Conservation (phyloP, 2,797 vertebrate species). For the Anabacerthia variegaticeps region DNA sequence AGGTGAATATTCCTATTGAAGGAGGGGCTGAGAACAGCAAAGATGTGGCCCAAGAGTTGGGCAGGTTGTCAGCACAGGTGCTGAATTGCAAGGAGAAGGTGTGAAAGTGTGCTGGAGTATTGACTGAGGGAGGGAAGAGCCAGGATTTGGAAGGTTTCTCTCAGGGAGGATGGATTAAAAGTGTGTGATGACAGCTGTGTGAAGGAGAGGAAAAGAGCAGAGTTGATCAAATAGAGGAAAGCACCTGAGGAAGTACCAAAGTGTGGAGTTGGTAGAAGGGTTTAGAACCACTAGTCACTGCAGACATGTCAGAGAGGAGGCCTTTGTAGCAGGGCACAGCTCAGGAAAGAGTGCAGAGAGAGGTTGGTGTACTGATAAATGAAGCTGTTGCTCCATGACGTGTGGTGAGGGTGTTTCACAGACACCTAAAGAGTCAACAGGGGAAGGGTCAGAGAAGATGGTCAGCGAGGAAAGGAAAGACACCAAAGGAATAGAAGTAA, state of each 20-base stretch:
- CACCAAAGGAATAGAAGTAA: not conserved
- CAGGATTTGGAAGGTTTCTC: not conserved
- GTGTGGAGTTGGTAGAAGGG: not conserved
- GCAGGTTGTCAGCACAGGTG: not conserved
- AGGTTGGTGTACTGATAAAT: not conserved
- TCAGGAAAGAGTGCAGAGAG: not conserved
- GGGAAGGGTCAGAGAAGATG: not conserved
- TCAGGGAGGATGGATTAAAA: not conserved
- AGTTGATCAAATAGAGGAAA: not conserved
- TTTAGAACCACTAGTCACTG: not conserved
- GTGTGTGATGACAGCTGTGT: not conserved
- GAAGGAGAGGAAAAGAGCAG: not conserved
- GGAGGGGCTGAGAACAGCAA: not conserved
- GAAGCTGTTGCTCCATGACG: not conserved
- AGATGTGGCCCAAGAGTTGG: rapidly evolving
- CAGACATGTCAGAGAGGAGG: not conserved
- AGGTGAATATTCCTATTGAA: not conserved
- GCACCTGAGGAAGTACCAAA: not conserved
- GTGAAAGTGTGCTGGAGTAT: not conserved
- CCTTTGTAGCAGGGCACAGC: not conserved
- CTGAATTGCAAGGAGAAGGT: not conserved
- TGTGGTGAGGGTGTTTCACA: not conserved
- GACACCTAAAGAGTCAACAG: not conserved
- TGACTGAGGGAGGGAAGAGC: not conserved
- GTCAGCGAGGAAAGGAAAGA: not conserved